Base-by-base conservation (phyloP, 2,888 invertebrate genomes). In the Drosophila anceps region DNA sequence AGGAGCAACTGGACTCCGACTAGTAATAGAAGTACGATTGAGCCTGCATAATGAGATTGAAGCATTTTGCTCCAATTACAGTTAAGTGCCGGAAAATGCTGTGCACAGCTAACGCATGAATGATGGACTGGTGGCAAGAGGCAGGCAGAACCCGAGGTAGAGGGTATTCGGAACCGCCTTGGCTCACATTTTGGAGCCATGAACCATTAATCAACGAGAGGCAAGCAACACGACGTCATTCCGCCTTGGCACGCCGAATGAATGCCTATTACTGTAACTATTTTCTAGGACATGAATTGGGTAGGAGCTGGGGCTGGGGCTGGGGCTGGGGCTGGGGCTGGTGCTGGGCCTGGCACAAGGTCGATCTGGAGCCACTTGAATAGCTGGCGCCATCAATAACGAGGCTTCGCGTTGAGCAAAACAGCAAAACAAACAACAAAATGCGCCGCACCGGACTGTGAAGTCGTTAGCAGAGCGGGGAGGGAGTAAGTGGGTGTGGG, bases 1-100 rank as follows among this genome's bases (percentile, higher is more conserved):
- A 74, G 43, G 20, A 33, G 24, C 9, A 18, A 46, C 29, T 13
- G 29, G 59, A 4, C 35, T 24, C 0, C 12, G 43, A 9, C 18
- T 24, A 4, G 18, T 18, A 37, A 27, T 27, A 37, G 33, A 12
- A 68, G 68, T 41, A 59, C 29, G 35, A 39, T 63, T 43, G 41
- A 55, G 48, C 50, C 69, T 83, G 74, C 80, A 85, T 90, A 88
- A 90, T 85, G 81, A 79, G 88, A 84, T 88, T 80, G 74, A 79
- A 76, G 77, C 79, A 69, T 79, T 81, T 79, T 83, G 79, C 87
- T 76, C 79, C 87, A 87, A 89, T 89, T 89, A 87, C 82, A 51
- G 51, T 64, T 73, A 89, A 89, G 88, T 90, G 88, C 85, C 89
- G 85, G 88, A 85, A 89, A 88, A 83, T 66, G 76, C 73, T 86